A percentile compares a stretch with the other conserved stretches of the same genome.
These are phyloP conservation scores for Caenorhabditis brenneri DNA, from an alignment of 1,140 invertebrate species.

Conservation along the genomic window DNA sequence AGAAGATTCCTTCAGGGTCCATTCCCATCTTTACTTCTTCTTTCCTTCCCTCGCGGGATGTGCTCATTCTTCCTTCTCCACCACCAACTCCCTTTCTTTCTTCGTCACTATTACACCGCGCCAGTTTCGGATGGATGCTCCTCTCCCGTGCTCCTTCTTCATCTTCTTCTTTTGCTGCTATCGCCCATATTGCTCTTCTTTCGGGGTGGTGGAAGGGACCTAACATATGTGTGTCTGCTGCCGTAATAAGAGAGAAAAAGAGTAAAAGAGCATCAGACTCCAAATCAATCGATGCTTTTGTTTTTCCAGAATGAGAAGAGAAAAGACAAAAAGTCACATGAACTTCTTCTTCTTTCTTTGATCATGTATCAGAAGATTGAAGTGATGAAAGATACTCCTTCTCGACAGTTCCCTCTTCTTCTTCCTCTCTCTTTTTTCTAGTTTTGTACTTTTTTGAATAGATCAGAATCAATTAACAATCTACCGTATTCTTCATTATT, in stretches of 20 bases:
- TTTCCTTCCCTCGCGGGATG: background rate
- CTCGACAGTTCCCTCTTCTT: background rate
- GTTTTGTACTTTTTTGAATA: background rate
- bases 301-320: background rate
- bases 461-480: constrained; percentile 23
- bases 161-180: constrained; percentile 14
- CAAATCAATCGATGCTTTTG: constrained; percentile 39
- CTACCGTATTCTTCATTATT: constrained; percentile 1
- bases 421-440: background rate
- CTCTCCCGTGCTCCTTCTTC: background rate
- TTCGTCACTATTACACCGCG: constrained; percentile 35
- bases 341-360: background rate
- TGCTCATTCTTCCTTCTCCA: constrained; percentile 2
- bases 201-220: constrained; percentile 18
- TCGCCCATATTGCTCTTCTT: constrained; percentile 37
- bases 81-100: background rate
- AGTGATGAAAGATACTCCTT: too few species aligned
- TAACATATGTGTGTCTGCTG: constrained; percentile 27
- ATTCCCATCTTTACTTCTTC: background rate
- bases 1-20: background rate
- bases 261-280: constrained; percentile 12
- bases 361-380: too few species aligned
- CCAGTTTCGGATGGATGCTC: constrained; percentile 22
- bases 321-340: background rate
- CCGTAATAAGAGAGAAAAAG: background rate